phyloP scores from a whole-genome alignment of 2,888 invertebrate genomes.

The Scelioninae gen. 1 region DNA sequence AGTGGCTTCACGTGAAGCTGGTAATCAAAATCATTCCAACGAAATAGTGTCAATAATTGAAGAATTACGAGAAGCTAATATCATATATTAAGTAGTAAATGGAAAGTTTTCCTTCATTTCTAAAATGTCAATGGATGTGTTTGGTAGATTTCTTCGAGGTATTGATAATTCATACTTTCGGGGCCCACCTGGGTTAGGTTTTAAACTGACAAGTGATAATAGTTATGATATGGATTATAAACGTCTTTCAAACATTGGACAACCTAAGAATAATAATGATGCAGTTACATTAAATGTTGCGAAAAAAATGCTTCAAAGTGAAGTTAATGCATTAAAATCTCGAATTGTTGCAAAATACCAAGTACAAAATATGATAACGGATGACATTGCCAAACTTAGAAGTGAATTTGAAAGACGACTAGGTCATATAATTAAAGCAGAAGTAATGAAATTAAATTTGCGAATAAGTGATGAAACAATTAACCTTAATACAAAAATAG shows the following conservation, averaged over 20 bases:
- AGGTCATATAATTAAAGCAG: too few species aligned
- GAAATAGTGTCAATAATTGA: slow-evolving; percentile 36
- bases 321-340: too few species aligned
- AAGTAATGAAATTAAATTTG: too few species aligned
- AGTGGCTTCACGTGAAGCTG: neutral
- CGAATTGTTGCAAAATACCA: too few species aligned
- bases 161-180: neutral
- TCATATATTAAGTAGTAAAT: slow-evolving; percentile 1
- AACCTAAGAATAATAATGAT: neutral
- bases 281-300: slow-evolving; percentile 1
- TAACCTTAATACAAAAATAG: too few species aligned
- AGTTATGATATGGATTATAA: slow-evolving; percentile 11
- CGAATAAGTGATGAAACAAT: too few species aligned
- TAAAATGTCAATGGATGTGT: slow-evolving; percentile 14
- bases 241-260: neutral
- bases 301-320: neutral
- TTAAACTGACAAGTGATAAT: neutral
- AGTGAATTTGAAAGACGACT: neutral
- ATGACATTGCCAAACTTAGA: neutral
- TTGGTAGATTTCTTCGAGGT: slow-evolving; percentile 2
- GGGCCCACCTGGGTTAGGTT: neutral
- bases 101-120: neutral
- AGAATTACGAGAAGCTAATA: slow-evolving; percentile 12
- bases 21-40: slow-evolving; percentile 13
- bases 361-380: too few species aligned